Conservation (phyloP, 2,888 invertebrate species). For the Norana najaformis region DNA sequence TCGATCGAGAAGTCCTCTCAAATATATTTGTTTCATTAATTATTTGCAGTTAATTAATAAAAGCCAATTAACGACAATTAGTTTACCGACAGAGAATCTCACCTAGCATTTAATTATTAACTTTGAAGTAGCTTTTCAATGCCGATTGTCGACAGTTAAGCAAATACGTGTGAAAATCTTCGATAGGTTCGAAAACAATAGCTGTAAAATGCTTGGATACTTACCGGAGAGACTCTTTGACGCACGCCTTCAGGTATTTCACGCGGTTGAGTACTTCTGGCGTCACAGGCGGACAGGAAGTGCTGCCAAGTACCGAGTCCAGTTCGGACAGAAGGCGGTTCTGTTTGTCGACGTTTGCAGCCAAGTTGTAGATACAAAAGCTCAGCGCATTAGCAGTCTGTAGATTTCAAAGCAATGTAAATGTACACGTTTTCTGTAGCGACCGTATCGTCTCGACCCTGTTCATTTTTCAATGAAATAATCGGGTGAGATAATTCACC, state of each 20-base stretch:
- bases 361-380: conserved; percentile 49
- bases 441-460: no score
- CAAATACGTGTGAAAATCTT: no score
- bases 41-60: no score
- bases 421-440: background rate
- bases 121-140: no score
- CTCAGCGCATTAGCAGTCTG: conserved; percentile 51
- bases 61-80: no score
- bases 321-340: conserved; percentile 47
- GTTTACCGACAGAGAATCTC: no score
- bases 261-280: conserved; percentile 40
- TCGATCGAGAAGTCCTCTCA: no score
- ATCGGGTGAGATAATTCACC: no score
- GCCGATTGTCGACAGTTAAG: no score
- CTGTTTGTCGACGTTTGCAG: conserved; percentile 47
- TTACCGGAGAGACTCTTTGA: conserved; percentile 52
- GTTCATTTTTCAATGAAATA: no score
- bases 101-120: no score
- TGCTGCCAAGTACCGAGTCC: conserved; percentile 3
- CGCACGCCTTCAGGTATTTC: conserved; percentile 50
- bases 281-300: background rate
- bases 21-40: no score
- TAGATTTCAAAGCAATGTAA: background rate
- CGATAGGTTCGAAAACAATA: background rate
- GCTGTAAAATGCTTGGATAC: background rate